phyloP scores from a whole-genome alignment of 2,888 invertebrate species.

The Oxycera nigricornis region DNA sequence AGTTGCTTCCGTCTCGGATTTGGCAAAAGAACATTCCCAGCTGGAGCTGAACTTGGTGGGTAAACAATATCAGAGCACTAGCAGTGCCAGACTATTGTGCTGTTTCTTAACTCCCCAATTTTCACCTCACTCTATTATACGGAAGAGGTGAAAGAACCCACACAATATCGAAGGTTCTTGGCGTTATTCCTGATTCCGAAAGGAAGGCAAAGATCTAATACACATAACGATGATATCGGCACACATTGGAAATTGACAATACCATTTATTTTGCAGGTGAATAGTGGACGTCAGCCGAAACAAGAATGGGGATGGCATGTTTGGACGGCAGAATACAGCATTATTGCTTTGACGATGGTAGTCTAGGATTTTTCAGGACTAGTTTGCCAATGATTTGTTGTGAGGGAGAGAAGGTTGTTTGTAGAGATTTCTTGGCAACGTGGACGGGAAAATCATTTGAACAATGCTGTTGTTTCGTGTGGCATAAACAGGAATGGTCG shows the following conservation, averaged over 20 bases:
- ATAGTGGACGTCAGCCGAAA: not conserved
- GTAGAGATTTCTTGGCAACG: not conserved
- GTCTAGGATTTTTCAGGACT: too few relatives aligned
- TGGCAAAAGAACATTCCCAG: not conserved
- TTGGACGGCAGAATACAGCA: not conserved
- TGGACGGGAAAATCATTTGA: not conserved
- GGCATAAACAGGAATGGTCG: not conserved
- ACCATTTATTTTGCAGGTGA: conserved; percentile 16
- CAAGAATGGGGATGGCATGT: not conserved
- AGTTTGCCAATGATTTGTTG: not conserved
- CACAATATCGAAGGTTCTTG: not conserved
- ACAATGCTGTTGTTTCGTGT: not conserved
- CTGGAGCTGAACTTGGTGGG: not conserved
- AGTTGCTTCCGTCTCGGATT: not conserved
- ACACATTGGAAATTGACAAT: not conserved
- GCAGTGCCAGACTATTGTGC: not conserved
- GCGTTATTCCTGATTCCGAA: conserved; percentile 2
- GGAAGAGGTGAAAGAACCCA: not conserved
- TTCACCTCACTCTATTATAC: not conserved
- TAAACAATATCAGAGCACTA: not conserved
- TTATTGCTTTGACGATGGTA: not conserved
- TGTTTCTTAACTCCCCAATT: not conserved
- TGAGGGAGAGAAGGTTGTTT: not conserved
- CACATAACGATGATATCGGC: conserved; percentile 9
- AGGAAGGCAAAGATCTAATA: not conserved